Conservation (phyloP, 2,797 vertebrate species). For the Myripristis jacobus region DNA sequence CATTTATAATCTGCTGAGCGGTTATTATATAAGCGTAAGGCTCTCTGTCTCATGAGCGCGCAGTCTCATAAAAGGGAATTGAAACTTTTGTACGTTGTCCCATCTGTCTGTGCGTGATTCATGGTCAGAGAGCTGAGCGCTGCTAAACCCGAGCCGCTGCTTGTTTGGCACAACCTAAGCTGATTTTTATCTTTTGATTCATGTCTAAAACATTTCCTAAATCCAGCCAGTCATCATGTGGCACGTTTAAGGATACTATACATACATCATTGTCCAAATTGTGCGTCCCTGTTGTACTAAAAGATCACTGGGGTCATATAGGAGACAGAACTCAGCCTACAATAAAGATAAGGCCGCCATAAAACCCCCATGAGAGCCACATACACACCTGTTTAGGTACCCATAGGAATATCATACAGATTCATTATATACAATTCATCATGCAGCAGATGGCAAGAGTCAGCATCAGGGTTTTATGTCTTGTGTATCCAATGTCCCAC, state of each 20-base stretch:
- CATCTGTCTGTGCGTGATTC: neutral
- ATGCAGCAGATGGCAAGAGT: neutral
- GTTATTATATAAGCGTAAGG: too few relatives aligned
- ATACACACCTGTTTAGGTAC: neutral
- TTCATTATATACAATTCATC: too few relatives aligned
- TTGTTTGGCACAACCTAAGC: neutral
- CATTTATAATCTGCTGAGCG: too few relatives aligned
- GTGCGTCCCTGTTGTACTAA: too few relatives aligned
- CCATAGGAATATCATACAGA: neutral
- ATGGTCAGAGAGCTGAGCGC: neutral
- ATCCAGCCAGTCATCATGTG: too few relatives aligned
- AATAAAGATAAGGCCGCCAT: too few relatives aligned
- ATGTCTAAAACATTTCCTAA: too few relatives aligned
- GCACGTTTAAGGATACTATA: too few relatives aligned
- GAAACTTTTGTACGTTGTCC: conserved; percentile 42
- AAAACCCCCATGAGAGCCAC: too few relatives aligned
- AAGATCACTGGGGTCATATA: too few relatives aligned
- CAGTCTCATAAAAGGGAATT: conserved; percentile 30
- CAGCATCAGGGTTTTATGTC: neutral
- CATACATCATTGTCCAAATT: too few relatives aligned
- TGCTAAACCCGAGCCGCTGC: neutral
- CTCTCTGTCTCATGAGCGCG: neutral
- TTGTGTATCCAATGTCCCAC: neutral
- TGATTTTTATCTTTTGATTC: neutral
- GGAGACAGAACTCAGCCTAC: too few relatives aligned